Conservation (phyloP, 2,888 invertebrate genomes). For the Therioaphis trifolii region DNA sequence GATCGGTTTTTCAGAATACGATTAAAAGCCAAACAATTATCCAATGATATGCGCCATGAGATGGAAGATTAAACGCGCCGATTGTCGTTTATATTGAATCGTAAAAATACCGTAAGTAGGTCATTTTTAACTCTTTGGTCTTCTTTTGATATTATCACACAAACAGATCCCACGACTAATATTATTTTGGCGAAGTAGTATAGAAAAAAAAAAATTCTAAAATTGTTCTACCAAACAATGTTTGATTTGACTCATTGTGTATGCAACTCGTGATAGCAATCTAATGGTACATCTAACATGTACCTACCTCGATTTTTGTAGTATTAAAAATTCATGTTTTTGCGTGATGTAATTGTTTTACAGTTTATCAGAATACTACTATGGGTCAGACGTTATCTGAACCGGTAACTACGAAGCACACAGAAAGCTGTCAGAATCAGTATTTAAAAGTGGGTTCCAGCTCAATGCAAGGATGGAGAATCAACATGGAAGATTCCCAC, state of each 20-base stretch:
- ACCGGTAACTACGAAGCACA: conserved; percentile 91
- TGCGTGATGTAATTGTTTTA: conserved; percentile 1
- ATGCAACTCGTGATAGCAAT: background rate
- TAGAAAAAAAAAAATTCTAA: background rate
- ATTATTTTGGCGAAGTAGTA: background rate
- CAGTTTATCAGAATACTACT: conserved; percentile 42
- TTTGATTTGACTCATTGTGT: background rate
- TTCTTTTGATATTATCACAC: background rate
- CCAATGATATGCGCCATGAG: conserved; percentile 54
- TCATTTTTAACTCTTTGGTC: conserved; percentile 33
- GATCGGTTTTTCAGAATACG: conserved; percentile 14
- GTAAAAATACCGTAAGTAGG: conserved; percentile 53
- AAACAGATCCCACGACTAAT: background rate
- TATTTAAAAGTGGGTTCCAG: conserved; percentile 88
- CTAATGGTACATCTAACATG: too few relatives aligned
- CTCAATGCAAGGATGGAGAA: conserved; percentile 99
- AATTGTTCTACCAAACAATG: background rate
- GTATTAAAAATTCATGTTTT: background rate
- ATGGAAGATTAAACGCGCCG: conserved; percentile 48
- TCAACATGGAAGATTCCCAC: conserved; percentile 99
- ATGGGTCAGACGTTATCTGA: conserved; percentile 99
- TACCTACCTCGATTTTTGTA: background rate
- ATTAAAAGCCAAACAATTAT: background rate
- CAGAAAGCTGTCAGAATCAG: conserved; percentile 81
- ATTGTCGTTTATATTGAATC: conserved; percentile 48